Evolutionary conservation across 2,113 vertebrate genomes (phyloP).

Genomic region (Scalopus aquaticus): DNA sequence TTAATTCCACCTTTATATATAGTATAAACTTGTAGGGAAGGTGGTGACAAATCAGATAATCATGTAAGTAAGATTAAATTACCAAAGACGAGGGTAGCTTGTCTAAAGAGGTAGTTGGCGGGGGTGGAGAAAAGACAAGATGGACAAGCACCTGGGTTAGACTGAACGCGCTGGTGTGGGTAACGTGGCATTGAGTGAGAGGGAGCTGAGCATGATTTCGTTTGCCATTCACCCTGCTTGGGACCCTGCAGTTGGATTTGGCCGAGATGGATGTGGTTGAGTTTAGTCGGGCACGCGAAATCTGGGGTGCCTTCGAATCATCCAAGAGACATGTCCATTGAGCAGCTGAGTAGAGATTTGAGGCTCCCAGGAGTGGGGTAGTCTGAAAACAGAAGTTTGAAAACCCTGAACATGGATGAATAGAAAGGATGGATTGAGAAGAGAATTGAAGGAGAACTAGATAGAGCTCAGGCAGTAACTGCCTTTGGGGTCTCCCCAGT

Average conservation of each 20-base stretch:
- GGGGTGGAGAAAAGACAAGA: background rate
- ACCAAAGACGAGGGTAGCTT: background rate
- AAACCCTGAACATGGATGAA: background rate
- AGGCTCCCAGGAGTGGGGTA: background rate
- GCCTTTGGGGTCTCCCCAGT: background rate
- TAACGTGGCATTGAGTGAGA: background rate
- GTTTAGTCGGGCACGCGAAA: background rate
- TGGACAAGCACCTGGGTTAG: no score
- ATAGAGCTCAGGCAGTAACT: background rate
- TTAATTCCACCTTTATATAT: background rate
- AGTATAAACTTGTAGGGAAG: background rate
- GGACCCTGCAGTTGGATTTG: background rate
- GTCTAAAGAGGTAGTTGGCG: background rate
- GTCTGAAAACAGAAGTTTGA: background rate
- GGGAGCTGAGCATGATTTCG: background rate
- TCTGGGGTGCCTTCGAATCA: background rate
- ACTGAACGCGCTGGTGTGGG: fast-evolving
- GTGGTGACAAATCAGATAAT: background rate
- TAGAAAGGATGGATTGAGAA: background rate
- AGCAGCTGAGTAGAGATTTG: background rate
- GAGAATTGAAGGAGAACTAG: background rate
- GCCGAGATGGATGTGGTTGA: background rate
- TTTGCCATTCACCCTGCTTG: background rate
- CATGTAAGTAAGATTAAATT: background rate
- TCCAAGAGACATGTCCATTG: background rate